Conservation (phyloP, 2,888 invertebrate genomes). For the Camponotus fellah region DNA sequence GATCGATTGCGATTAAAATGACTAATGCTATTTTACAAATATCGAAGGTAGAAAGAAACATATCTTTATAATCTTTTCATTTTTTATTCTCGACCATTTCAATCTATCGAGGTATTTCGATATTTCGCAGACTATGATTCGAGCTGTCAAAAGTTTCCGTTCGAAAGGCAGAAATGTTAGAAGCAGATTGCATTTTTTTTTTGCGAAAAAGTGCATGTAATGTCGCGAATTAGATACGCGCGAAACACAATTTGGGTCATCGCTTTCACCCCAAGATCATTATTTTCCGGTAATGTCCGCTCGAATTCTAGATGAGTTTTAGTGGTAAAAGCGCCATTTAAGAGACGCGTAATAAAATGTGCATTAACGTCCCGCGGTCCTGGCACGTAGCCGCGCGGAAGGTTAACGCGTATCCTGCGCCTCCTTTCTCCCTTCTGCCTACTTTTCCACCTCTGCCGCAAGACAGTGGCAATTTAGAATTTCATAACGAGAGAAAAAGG, state of each 20-base stretch:
- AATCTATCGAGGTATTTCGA: background rate
- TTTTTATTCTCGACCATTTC: conserved; percentile 15
- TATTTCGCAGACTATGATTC: background rate
- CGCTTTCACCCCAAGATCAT: conserved; percentile 49
- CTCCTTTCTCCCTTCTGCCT: conserved; percentile 7
- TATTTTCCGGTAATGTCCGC: conserved; percentile 53
- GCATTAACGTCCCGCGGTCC: conserved; percentile 48
- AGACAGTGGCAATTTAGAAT: conserved; percentile 56
- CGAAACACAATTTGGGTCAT: conserved; percentile 33
- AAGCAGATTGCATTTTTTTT: background rate
- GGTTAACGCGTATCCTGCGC: conserved; percentile 41
- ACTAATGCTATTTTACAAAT: conserved; percentile 5
- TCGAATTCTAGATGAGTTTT: conserved; percentile 54
- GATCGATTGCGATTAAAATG: background rate
- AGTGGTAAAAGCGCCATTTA: conserved; percentile 50
- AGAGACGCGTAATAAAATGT: conserved; percentile 52
- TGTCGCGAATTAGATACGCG: conserved; percentile 38
- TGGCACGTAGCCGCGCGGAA: conserved; percentile 47
- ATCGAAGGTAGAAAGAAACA: background rate
- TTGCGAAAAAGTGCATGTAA: background rate
- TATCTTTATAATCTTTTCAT: conserved; percentile 4
- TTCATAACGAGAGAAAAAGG: conserved; percentile 54
- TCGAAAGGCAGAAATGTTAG: too few species aligned
- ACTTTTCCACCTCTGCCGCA: conserved; percentile 29
- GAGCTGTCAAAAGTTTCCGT: background rate